phyloP scores from a whole-genome alignment of 2,797 vertebrate genomes.

The Crenichthys baileyi region DNA sequence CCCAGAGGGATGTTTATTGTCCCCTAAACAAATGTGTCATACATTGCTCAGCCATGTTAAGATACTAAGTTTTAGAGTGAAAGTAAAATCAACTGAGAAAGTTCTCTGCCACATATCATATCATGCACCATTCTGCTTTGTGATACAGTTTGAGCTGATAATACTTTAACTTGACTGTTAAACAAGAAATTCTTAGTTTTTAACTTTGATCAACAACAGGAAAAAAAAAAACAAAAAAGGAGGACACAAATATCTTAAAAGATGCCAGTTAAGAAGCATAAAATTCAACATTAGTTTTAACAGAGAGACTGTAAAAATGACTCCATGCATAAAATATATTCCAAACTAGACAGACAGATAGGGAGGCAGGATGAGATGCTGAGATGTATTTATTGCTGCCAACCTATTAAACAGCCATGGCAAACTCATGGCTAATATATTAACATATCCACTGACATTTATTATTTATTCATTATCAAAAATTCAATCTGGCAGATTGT shows the following conservation, averaged over 20 bases:
- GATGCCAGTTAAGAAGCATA: constrained; percentile 16
- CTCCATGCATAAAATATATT: constrained; percentile 32
- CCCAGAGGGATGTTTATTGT: neutral
- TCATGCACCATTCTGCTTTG: neutral
- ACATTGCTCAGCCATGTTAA: neutral
- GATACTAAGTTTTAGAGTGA: neutral
- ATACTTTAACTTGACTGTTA: neutral
- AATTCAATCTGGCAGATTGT: constrained; percentile 76
- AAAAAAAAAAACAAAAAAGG: neutral
- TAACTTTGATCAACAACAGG: constrained; percentile 6
- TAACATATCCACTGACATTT: constrained; percentile 73
- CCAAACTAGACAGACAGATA: constrained; percentile 24
- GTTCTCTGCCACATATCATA: neutral
- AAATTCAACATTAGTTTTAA: constrained; percentile 21
- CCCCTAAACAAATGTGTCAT: neutral
- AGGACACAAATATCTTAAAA: constrained; percentile 5
- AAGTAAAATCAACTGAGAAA: neutral
- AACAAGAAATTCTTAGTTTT: neutral
- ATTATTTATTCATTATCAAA: constrained; percentile 82
- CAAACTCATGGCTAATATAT: constrained; percentile 75
- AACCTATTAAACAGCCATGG: constrained; percentile 70
- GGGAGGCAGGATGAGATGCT: constrained; percentile 28
- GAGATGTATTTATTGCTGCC: constrained; percentile 61
- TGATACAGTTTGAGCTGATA: neutral
- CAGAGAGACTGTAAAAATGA: constrained; percentile 14